Percentiles rank a stretch among this genome's conserved stretches.
Conservation (phyloP, 2,888 invertebrate species). For the Synergus umbraculus region DNA sequence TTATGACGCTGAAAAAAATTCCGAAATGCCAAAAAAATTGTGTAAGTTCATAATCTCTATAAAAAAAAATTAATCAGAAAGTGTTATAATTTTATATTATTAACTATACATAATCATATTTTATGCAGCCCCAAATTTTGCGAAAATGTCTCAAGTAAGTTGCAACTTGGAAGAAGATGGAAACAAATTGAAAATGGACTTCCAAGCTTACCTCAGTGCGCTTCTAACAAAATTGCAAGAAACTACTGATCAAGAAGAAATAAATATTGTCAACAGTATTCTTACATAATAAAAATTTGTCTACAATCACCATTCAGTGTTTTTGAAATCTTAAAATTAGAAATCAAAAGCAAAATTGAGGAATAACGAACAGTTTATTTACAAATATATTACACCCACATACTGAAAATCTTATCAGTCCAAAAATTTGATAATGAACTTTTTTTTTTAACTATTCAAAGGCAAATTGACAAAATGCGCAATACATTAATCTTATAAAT, state of each 20-base stretch:
- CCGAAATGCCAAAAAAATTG: constrained; percentile 78
- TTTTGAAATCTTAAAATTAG: background rate
- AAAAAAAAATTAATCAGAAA: background rate
- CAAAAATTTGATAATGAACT: background rate
- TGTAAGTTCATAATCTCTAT: constrained; percentile 76
- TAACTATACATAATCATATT: constrained; percentile 40
- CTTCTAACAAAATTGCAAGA: constrained; percentile 67
- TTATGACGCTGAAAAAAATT: constrained; percentile 78
- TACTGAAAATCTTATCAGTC: background rate
- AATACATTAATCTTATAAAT: background rate
- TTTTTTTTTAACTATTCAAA: background rate
- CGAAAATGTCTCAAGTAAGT: constrained; percentile 81
- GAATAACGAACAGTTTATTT: constrained; percentile 18
- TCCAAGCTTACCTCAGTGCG: constrained; percentile 72
- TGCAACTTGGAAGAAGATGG: constrained; percentile 81
- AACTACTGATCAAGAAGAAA: constrained; percentile 63
- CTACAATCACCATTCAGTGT: background rate
- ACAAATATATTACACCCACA: constrained; percentile 25
- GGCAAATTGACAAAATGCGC: too few relatives aligned
- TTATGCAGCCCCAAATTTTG: constrained; percentile 81
- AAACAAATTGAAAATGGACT: constrained; percentile 81
- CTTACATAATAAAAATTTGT: background rate
- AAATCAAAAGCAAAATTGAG: background rate
- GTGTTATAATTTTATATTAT: constrained; percentile 1
- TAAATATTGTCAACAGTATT: constrained; percentile 26